Evolutionary conservation across 1,140 invertebrate species (phyloP).

Genomic region (Gonioctena quinquepunctata): DNA sequence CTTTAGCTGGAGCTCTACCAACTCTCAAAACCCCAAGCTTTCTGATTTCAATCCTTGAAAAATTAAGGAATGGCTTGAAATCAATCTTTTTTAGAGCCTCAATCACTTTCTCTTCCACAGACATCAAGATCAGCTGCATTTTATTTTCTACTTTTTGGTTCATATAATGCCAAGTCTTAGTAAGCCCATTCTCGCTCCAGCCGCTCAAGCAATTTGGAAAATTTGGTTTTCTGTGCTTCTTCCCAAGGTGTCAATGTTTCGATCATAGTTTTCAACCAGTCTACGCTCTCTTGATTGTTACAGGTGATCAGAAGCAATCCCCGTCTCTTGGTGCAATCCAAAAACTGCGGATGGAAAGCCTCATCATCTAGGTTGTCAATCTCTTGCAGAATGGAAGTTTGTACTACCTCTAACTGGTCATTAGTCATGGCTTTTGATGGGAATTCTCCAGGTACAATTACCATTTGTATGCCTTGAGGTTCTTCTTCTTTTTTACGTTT

Average conservation of each 20-base stretch:
- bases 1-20: background rate
- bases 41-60: background rate
- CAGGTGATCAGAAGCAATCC: background rate
- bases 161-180: background rate
- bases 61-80: background rate
- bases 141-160: background rate
- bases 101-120: background rate
- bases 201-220: background rate
- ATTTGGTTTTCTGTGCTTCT: background rate
- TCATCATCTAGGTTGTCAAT: background rate
- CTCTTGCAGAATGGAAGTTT: background rate
- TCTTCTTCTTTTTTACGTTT: background rate
- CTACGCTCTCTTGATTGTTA: slow-evolving; percentile 11
- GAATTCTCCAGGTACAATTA: background rate
- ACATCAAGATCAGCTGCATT: background rate
- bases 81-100: background rate
- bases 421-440: background rate
- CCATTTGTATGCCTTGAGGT: background rate
- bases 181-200: slow-evolving; percentile 1
- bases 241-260: slow-evolving; percentile 4
- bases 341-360: slow-evolving; percentile 5
- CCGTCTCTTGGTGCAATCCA: background rate
- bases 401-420: background rate
- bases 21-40: background rate
- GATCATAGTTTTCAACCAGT: background rate